These are phyloP conservation scores for Sycobia sp. DNA, from an alignment of 1,140 invertebrate genomes.

Conservation along the genomic window DNA sequence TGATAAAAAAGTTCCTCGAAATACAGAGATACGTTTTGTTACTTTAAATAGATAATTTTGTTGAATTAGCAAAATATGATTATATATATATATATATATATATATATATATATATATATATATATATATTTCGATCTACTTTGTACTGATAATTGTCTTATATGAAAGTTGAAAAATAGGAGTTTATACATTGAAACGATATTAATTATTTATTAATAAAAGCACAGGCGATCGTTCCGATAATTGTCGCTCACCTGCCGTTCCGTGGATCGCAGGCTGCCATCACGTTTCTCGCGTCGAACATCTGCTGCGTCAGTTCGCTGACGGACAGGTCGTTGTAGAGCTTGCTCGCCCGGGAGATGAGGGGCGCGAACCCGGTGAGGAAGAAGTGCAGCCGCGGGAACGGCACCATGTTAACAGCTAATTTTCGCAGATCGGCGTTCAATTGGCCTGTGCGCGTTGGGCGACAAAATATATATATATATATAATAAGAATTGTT, in stretches of 20 bases:
- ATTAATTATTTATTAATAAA: not conserved
- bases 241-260: slow-evolving; percentile 56
- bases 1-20: no score
- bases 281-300: slow-evolving; percentile 76
- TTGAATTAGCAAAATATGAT: no score
- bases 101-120: no score
- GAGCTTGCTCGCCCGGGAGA: slow-evolving; percentile 69
- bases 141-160: no score
- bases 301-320: slow-evolving; percentile 79
- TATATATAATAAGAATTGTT: no score
- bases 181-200: no score
- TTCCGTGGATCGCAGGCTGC: slow-evolving; percentile 75
- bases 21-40: no score
- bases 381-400: slow-evolving; percentile 79
- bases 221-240: not conserved
- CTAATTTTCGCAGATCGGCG: slow-evolving; percentile 82
- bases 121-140: no score
- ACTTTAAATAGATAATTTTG: no score
- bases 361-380: slow-evolving; percentile 83
- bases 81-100: no score
- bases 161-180: no score
- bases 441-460: slow-evolving; percentile 77
- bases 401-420: slow-evolving; percentile 92
- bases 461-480: no score
- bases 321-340: slow-evolving; percentile 75